phyloP scores from a whole-genome alignment of 92 coral and sea anemone genomes.

The Desmophyllum pertusum region DNA sequence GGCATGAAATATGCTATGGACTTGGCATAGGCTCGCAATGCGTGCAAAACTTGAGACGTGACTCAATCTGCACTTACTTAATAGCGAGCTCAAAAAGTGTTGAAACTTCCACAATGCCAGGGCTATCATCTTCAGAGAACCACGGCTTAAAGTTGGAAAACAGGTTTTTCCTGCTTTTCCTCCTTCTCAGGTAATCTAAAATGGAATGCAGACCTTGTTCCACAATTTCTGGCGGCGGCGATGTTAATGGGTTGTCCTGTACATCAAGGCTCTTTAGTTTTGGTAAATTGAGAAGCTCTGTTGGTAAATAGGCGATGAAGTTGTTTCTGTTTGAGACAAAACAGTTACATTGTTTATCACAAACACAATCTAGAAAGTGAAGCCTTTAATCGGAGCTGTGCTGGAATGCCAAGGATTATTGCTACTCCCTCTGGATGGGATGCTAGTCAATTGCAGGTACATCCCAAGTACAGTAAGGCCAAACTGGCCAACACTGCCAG shows the following conservation, averaged over 20 bases:
- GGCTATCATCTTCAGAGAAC: slow-evolving; percentile 16
- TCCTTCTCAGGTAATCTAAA: slow-evolving; percentile 25
- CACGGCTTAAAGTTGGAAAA: slow-evolving; percentile 36
- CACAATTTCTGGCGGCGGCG: slow-evolving; percentile 41
- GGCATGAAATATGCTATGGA: background rate
- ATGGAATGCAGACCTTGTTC: slow-evolving; percentile 15
- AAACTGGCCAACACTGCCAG: too few species aligned
- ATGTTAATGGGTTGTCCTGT: slow-evolving; percentile 35
- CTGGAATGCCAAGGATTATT: too few species aligned
- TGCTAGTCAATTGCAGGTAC: too few species aligned
- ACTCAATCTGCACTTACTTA: slow-evolving; percentile 13
- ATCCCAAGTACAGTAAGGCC: too few species aligned
- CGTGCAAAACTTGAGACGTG: background rate
- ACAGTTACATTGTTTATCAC: background rate
- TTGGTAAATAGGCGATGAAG: slow-evolving; percentile 36
- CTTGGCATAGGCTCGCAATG: background rate
- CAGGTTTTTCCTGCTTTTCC: slow-evolving; percentile 36
- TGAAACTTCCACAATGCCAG: background rate
- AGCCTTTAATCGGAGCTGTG: too few species aligned
- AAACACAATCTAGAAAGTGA: too few species aligned
- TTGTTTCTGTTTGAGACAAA: slow-evolving; percentile 28
- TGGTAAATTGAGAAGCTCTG: slow-evolving; percentile 37
- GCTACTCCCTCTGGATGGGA: too few species aligned
- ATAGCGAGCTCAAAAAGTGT: slow-evolving; percentile 19
- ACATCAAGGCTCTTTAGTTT: slow-evolving; percentile 21